Evolutionary conservation across 2,888 invertebrate species (phyloP).

Genomic region (Arenicola marina): DNA sequence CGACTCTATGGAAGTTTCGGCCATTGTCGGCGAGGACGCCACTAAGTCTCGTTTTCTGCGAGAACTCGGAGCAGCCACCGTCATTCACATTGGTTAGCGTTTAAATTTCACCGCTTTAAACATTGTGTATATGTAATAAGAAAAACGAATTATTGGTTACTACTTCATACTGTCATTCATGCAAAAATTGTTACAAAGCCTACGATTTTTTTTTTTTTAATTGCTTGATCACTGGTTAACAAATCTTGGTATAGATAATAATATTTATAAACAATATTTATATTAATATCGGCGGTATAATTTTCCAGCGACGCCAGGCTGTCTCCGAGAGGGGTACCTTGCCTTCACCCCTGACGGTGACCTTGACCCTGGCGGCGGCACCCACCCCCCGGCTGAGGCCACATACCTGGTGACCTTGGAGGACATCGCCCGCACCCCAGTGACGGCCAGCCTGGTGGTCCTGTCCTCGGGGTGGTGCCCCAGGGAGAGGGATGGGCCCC

Average conservation of each 20-base stretch:
- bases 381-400: constrained; percentile 31
- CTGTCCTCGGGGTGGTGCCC: constrained; percentile 44
- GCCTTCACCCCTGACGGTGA: constrained; percentile 43
- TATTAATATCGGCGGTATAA: no score
- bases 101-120: no score
- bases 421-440: constrained; percentile 45
- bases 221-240: no score
- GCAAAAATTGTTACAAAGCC: no score
- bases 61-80: constrained; percentile 42
- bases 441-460: constrained; percentile 52
- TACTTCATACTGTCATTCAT: no score
- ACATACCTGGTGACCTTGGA: constrained; percentile 46
- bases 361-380: constrained; percentile 11
- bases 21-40: constrained; percentile 43
- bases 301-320: constrained; percentile 49
- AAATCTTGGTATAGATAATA: no score
- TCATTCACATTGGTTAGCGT: constrained; percentile 53
- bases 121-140: no score
- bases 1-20: constrained; percentile 40
- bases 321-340: constrained; percentile 46
- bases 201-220: no score
- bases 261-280: no score
- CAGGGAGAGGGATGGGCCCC: constrained; percentile 20
- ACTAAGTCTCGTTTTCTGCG: constrained; percentile 47
- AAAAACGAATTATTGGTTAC: no score